Conservation (phyloP, 2,888 invertebrate species). For the Conchocele bisecta region DNA sequence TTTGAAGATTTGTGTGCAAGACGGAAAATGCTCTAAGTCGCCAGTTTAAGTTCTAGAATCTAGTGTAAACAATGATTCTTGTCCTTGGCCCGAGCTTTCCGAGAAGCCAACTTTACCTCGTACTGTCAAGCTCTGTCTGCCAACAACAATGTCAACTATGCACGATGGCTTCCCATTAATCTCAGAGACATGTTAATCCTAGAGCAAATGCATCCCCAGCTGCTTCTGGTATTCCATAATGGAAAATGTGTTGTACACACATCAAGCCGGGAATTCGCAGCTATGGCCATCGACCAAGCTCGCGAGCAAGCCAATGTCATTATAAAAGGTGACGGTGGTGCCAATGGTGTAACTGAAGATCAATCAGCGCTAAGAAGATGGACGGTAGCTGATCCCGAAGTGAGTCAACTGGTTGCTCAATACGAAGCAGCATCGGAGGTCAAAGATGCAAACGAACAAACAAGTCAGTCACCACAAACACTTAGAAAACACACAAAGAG, state of each 20-base stretch:
- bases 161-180: slow-evolving; percentile 64
- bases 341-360: slow-evolving; percentile 61
- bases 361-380: slow-evolving; percentile 57
- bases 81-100: too few relatives aligned
- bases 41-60: too few relatives aligned
- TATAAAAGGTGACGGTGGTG: slow-evolving; percentile 64
- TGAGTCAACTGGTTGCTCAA: slow-evolving; percentile 19
- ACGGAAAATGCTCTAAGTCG: too few relatives aligned
- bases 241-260: too few relatives aligned
- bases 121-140: too few relatives aligned
- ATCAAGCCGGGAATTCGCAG: slow-evolving; percentile 42
- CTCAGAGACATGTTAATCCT: slow-evolving; percentile 57
- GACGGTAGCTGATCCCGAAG: slow-evolving; percentile 64
- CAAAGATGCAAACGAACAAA: background rate
- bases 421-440: slow-evolving; percentile 23
- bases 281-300: slow-evolving; percentile 61
- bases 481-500: background rate
- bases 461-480: slow-evolving; percentile 6
- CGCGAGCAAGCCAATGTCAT: slow-evolving; percentile 65
- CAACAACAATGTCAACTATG: too few relatives aligned
- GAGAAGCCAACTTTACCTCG: too few relatives aligned
- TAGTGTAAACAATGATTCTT: too few relatives aligned
- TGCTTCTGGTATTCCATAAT: slow-evolving; percentile 47
- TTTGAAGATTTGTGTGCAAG: too few relatives aligned
- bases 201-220: slow-evolving; percentile 42